Conservation (phyloP, 2,797 vertebrate species). For the Carduelis carduelis region DNA sequence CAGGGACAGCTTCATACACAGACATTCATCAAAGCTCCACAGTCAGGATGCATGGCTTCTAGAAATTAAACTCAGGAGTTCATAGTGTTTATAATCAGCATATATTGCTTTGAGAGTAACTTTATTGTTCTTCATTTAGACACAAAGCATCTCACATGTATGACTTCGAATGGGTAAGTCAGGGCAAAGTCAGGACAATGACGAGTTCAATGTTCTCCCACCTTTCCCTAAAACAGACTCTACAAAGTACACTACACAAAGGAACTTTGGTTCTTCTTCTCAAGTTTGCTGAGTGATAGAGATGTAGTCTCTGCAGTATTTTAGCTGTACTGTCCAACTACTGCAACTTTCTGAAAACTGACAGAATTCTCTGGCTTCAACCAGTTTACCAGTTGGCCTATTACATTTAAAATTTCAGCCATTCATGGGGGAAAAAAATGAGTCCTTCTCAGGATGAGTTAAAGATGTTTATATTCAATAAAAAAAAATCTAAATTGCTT, state of each 20-base stretch:
- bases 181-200: neutral
- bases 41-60: neutral
- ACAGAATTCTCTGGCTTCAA: neutral
- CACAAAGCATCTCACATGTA: neutral
- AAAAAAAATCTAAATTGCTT: slow-evolving; percentile 35
- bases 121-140: neutral
- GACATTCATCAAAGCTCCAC: neutral
- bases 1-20: neutral
- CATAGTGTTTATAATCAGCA: neutral
- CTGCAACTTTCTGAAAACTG: neutral
- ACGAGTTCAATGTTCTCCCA: neutral
- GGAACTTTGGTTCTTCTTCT: neutral
- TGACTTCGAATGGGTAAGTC: neutral
- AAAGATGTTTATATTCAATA: slow-evolving; percentile 27
- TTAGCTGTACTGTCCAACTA: neutral
- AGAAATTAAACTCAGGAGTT: neutral
- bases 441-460: neutral
- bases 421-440: neutral
- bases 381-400: neutral
- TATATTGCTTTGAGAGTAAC: neutral
- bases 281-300: neutral
- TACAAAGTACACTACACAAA: neutral
- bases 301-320: neutral
- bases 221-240: neutral
- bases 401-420: neutral